These are phyloP conservation scores for Drosophila pandora DNA, from an alignment of 1,140 invertebrate genomes.

Conservation along the genomic window DNA sequence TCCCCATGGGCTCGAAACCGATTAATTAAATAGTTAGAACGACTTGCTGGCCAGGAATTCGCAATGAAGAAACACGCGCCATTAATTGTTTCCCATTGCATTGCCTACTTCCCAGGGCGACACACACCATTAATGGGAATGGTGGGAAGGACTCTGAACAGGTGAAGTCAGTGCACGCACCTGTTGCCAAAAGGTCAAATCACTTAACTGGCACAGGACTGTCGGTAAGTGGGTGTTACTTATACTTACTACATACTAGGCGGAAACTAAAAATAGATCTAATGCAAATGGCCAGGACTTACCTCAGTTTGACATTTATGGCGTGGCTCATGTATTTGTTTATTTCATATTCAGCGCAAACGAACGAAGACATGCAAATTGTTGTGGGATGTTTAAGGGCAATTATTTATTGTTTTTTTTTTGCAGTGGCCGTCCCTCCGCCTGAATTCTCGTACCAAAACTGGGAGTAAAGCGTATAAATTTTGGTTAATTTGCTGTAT, in stretches of 20 bases:
- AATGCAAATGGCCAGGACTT: conserved; percentile 39
- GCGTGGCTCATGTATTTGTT: conserved; percentile 78
- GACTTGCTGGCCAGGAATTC: background rate
- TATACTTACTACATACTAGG: conserved; percentile 1
- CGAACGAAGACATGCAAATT: conserved; percentile 79
- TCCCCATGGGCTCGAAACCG: background rate
- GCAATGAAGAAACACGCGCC: conserved; percentile 40
- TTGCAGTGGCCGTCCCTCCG: conserved; percentile 3
- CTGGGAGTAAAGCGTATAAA: conserved; percentile 23
- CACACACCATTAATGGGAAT: background rate
- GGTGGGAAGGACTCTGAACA: background rate
- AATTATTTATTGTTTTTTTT: conserved; percentile 9
- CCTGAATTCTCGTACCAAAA: conserved; percentile 1
- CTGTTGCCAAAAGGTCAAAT: conserved; percentile 78
- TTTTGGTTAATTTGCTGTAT: conserved; percentile 41
- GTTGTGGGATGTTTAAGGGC: conserved; percentile 33
- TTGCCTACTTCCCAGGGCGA: conserved; percentile 21
- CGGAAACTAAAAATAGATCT: conserved; percentile 17
- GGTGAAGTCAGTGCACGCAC: conserved; percentile 38
- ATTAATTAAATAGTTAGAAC: conserved; percentile 34
- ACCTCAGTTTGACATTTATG: conserved; percentile 82
- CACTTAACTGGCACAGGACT: conserved; percentile 33
- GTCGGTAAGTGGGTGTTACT: background rate
- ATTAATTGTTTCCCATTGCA: conserved; percentile 45
- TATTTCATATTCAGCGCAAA: conserved; percentile 75